phyloP scores from a whole-genome alignment of 2,797 vertebrate genomes.

The Remorina albescens region DNA sequence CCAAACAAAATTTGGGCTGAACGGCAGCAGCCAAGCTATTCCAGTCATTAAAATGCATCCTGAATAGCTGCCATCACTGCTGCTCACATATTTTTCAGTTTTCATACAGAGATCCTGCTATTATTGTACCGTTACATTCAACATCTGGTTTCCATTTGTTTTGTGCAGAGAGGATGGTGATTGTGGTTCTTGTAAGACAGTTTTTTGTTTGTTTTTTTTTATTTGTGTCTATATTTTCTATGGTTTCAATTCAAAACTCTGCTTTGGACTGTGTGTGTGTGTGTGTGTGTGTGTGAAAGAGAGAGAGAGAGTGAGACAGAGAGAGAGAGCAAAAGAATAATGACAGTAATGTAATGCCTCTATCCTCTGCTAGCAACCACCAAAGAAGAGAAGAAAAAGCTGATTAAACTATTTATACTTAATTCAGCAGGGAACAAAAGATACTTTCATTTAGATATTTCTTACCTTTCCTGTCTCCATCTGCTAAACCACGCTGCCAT shows the following conservation, averaged over 20 bases:
- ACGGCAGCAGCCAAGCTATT: slow-evolving; percentile 30
- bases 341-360: slow-evolving; percentile 52
- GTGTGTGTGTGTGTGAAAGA: slow-evolving; percentile 17
- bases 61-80: slow-evolving; percentile 54
- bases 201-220: slow-evolving; percentile 32
- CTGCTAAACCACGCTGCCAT: slow-evolving; percentile 44
- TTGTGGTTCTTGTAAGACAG: slow-evolving; percentile 68
- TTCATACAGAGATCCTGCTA: slow-evolving; percentile 58
- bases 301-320: slow-evolving; percentile 14
- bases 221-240: slow-evolving; percentile 61
- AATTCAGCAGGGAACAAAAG: slow-evolving; percentile 56
- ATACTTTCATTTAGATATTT: slow-evolving; percentile 55
- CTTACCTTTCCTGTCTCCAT: slow-evolving; percentile 48
- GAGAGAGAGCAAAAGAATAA: slow-evolving; percentile 34
- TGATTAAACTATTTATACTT: slow-evolving; percentile 37
- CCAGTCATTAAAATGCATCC: slow-evolving; percentile 64
- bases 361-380: slow-evolving; percentile 51
- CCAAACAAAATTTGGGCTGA: slow-evolving; percentile 44
- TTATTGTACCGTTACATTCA: slow-evolving; percentile 63
- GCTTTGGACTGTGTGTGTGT: slow-evolving; percentile 3
- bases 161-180: slow-evolving; percentile 55
- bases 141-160: slow-evolving; percentile 75
- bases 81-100: slow-evolving; percentile 38
- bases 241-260: slow-evolving; percentile 38
- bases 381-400: slow-evolving; percentile 21